Evolutionary conservation across 1,140 invertebrate genomes (phyloP), one percentile per base, ranked within the genome.

Genomic region (Achroia grisella): DNA sequence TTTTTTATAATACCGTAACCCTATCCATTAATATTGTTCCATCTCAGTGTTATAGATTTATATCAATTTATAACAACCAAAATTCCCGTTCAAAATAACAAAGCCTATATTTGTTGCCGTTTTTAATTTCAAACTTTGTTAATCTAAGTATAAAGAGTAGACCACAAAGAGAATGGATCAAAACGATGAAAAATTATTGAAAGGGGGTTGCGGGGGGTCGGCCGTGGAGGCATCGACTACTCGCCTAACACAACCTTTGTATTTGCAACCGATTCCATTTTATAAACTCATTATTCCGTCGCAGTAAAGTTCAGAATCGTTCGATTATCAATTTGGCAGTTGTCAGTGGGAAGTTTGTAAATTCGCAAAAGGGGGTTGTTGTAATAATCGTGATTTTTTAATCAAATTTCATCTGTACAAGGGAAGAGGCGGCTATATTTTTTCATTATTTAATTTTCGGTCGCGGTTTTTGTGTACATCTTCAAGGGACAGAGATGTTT

Each of bases 381-480:
- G 78, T 78, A 84, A 84, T 84, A 82, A 84, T 84, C 78, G 80
- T 84, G 80, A 84, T 84, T 84, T 84, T 82, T 84, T 82, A 84
- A 82, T 82, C 77, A 84, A 84, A 82, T 84, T 82, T 84, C 76
- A 76, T 78, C 75, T 74, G 75, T 71, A 75, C 67, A 74, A 76
- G 72, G 68, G 75, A 77, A 74, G 74, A 75, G 75, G 68, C 48
- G 74, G 71, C 75, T 79, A 77, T 82, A 84, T 82, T 84, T 83
- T 84, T 84, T 80, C 78, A 84, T 84, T 84, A 84, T 84, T 82
- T 84, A 84, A 84, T 84, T 84, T 79, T 84, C 74, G 73, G 70
- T 78, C 58, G 71, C 55, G 62, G 67, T 61, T 81, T 76, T 76
- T 72, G 68, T 68, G 51, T 67, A 59, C 71, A 77, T 67, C 75